Evolutionary conservation across 2,113 vertebrate species (phyloP), one percentile per base, ranked within the genome.

Genomic region (Platysteira castanea): DNA sequence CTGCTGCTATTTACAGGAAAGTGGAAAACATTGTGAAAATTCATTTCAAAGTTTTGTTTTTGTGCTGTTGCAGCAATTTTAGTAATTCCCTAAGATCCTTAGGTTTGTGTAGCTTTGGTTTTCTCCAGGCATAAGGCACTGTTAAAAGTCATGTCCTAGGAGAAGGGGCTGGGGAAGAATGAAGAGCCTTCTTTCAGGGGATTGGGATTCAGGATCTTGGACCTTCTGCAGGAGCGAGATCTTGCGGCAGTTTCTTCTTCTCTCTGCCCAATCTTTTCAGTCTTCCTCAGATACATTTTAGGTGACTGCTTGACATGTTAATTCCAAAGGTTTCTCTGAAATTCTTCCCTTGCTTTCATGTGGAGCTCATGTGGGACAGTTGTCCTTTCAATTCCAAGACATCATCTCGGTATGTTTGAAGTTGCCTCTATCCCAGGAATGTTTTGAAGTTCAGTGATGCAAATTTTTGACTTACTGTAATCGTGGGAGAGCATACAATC

Each of bases 371-470:
- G 13, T 1, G 1, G 15, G 22, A 64, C 50, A 30, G 37, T 33
- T 77, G 68, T 69, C 46, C 16, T 84, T 76, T 68, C 41, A 49
- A 61, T 87, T 87, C 41, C n/a, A 56, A 26, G 30, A n/a, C 9
- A n/a, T 11, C 22, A 1, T 27, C 27, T 47, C 1, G 0, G 21
- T 28, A 24, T 61, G 24, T 70, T 94, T 77, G n/a, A 28, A 35
- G 35, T 74, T 2, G 0, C 27, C 8, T 69, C 23, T 87, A 0
- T 69, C n/a, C 7, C 37, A 47, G 74, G 54, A 47, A 15, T 0
- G 0, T 42, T 64, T 77, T 41, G 46, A 54, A 87, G 28, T 59
- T 84, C n/a, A 33, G 44, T 63, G 44, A 35, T 60, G 63, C 33
- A 81, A 37, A 60, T 69, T 33, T 70, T 26, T 53, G 16, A 47